Percentiles rank a stretch among this genome's conserved stretches.
Conservation (phyloP, 1,140 invertebrate genomes). For the Nilaparvata lugens region DNA sequence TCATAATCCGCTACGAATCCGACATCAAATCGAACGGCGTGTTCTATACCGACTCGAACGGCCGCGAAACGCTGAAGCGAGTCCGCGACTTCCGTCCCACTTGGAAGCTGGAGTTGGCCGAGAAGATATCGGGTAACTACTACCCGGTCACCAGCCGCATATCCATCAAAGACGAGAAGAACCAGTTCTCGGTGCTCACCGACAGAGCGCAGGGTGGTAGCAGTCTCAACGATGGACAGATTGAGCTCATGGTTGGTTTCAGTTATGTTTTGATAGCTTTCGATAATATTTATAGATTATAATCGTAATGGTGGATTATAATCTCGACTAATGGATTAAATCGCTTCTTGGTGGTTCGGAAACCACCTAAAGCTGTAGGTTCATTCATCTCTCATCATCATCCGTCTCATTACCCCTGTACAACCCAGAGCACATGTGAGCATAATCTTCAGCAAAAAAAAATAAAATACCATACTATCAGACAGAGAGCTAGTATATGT, state of each 20-base stretch:
- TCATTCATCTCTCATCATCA: too few species aligned
- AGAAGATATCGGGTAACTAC: slow-evolving; percentile 79
- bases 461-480: too few species aligned
- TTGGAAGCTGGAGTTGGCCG: slow-evolving; percentile 56
- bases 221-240: slow-evolving; percentile 62
- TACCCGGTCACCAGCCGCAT: slow-evolving; percentile 87
- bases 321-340: too few species aligned
- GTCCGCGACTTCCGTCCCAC: slow-evolving; percentile 61
- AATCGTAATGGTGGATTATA: too few species aligned
- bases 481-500: too few species aligned
- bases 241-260: slow-evolving; percentile 64
- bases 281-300: too few species aligned
- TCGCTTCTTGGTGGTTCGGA: too few species aligned
- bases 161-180: slow-evolving; percentile 46
- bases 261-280: too few species aligned
- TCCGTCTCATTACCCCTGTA: too few species aligned
- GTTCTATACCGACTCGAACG: slow-evolving; percentile 94
- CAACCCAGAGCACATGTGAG: too few species aligned
- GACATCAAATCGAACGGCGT: slow-evolving; percentile 50
- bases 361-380: too few species aligned
- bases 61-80: slow-evolving; percentile 74
- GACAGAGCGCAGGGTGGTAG: slow-evolving; percentile 83
- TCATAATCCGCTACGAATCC: slow-evolving; percentile 61
- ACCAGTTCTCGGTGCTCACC: slow-evolving; percentile 50
- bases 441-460: too few species aligned